Conservation (phyloP, 2,888 invertebrate genomes). For the Drosophila peninsularis region DNA sequence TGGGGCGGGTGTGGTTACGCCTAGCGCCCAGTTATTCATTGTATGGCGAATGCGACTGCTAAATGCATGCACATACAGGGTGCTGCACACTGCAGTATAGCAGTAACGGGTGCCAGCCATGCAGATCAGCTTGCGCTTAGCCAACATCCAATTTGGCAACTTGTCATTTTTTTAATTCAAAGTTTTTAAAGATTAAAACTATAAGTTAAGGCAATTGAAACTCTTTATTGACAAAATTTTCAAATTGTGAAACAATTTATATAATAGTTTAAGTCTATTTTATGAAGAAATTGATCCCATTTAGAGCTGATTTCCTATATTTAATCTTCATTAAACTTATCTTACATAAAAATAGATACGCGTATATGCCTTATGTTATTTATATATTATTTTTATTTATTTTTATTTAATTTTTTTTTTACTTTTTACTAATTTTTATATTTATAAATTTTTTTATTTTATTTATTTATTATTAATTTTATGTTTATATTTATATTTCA, state of each 20-base stretch:
- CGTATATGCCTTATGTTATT: no score
- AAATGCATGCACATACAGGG: slow-evolving; percentile 73
- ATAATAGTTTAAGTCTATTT: neutral
- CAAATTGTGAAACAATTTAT: neutral
- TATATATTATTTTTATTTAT: no score
- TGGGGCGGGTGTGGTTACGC: neutral
- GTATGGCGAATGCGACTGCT: slow-evolving; percentile 46
- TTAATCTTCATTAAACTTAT: neutral
- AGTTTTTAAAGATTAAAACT: no score
- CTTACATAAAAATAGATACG: neutral
- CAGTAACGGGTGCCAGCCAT: neutral
- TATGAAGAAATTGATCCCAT: neutral
- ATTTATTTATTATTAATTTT: no score
- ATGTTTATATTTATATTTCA: no score
- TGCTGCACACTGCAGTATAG: slow-evolving; percentile 15
- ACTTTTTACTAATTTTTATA: no score
- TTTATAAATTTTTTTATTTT: no score
- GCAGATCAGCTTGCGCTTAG: no score
- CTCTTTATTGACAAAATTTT: neutral
- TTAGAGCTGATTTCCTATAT: neutral
- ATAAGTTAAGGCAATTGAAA: neutral
- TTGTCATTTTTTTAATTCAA: no score
- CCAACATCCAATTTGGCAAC: no score
- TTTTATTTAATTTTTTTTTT: no score
- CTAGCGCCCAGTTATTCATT: slow-evolving; percentile 28